These are phyloP conservation scores for Plebejus melissa DNA, from an alignment of 2,888 invertebrate genomes.

Conservation along the genomic window DNA sequence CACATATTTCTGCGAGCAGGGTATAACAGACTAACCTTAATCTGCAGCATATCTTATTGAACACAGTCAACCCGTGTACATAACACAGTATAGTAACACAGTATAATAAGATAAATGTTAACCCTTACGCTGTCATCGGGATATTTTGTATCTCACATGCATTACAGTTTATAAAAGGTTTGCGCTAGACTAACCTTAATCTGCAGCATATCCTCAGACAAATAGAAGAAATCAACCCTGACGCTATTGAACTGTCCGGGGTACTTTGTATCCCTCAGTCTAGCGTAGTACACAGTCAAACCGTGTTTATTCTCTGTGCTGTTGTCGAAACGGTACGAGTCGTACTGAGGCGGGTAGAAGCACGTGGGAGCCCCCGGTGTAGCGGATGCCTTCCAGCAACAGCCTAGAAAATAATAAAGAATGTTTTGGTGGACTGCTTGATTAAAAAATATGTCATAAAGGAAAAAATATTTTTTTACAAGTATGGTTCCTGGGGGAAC, in stretches of 20 bases:
- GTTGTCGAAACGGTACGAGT: constrained; percentile 81
- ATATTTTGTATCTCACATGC: too few relatives aligned
- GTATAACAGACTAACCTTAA: too few relatives aligned
- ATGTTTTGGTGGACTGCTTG: neutral
- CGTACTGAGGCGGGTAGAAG: constrained; percentile 84
- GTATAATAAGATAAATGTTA: too few relatives aligned
- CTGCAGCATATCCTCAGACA: constrained; percentile 81
- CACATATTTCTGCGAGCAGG: too few relatives aligned
- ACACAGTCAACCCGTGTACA: too few relatives aligned
- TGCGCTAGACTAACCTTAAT: constrained; percentile 76
- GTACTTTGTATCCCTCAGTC: constrained; percentile 79
- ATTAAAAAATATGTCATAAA: too few relatives aligned
- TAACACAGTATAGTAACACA: too few relatives aligned
- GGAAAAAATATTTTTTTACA: too few relatives aligned
- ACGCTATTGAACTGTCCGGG: constrained; percentile 81
- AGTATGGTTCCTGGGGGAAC: too few relatives aligned
- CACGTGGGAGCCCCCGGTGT: constrained; percentile 83
- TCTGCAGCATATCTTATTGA: too few relatives aligned
- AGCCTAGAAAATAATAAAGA: constrained; percentile 58
- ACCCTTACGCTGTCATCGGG: too few relatives aligned
- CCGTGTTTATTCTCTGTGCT: constrained; percentile 80
- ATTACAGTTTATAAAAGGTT: too few relatives aligned
- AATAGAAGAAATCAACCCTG: constrained; percentile 80
- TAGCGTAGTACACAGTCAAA: constrained; percentile 76
- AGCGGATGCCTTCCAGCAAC: constrained; percentile 81